Percentiles rank a stretch among this genome's conserved stretches.
Conservation (phyloP, 2,888 invertebrate species). For the Tribolium freemani region DNA sequence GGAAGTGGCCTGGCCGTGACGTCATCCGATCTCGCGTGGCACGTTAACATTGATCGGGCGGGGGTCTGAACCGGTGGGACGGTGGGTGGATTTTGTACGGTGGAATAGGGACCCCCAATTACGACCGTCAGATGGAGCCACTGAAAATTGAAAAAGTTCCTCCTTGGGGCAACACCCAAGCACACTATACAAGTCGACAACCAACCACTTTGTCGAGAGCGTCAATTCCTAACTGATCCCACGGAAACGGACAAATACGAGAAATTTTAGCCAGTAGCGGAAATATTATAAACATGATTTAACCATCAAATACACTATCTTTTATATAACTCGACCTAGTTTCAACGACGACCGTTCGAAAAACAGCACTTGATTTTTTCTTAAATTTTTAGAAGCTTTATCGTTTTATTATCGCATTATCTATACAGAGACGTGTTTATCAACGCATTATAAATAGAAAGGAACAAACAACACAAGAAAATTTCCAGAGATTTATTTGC, state of each 20-base stretch:
- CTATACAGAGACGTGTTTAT: constrained; percentile 1
- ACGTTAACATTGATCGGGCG: constrained; percentile 66
- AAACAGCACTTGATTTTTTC: neutral
- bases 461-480: neutral
- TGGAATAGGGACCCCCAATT: constrained; percentile 57
- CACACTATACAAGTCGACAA: constrained; percentile 18
- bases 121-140: constrained; percentile 61
- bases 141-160: constrained; percentile 61
- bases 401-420: constrained; percentile 14
- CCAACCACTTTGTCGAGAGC: constrained; percentile 30
- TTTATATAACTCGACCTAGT: neutral
- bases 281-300: constrained; percentile 3
- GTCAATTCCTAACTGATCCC: constrained; percentile 34
- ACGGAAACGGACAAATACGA: constrained; percentile 25
- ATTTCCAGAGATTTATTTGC: constrained; percentile 1
- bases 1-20: constrained; percentile 57
- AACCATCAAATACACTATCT: neutral
- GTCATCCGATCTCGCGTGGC: constrained; percentile 63
- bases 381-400: neutral
- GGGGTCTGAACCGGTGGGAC: constrained; percentile 52
- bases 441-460: constrained; percentile 8
- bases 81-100: constrained; percentile 50
- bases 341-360: neutral
- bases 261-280: constrained; percentile 18
- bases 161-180: constrained; percentile 55